Percentiles rank a stretch among this genome's conserved stretches.
phyloP scores from a whole-genome alignment of 2,113 vertebrate genomes.

The Gymnorhina tibicen region DNA sequence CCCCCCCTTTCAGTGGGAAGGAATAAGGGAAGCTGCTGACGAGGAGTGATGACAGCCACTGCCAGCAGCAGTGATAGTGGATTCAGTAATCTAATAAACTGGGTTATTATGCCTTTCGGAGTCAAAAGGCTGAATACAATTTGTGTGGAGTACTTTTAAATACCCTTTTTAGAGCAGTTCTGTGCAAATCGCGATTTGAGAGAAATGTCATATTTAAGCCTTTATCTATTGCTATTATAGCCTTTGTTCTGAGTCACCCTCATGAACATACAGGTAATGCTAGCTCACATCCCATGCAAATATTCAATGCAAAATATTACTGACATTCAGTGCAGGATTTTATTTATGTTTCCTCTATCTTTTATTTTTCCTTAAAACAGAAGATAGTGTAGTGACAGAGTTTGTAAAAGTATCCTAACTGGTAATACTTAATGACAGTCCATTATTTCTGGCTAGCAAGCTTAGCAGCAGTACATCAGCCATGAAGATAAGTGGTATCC shows the following conservation, averaged over 20 bases:
- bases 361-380: neutral
- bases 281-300: neutral
- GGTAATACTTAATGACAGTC: neutral
- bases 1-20: neutral
- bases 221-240: neutral
- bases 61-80: slow-evolving; percentile 33
- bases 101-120: neutral
- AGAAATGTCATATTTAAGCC: neutral
- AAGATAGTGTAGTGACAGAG: neutral
- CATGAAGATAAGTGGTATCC: neutral
- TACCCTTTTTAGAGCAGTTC: neutral
- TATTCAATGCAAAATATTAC: neutral
- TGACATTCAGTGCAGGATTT: neutral
- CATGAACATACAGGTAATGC: neutral
- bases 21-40: slow-evolving; percentile 33
- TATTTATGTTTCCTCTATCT: neutral
- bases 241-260: neutral
- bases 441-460: neutral
- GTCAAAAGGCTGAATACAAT: neutral
- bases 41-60: slow-evolving; percentile 28
- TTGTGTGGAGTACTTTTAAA: neutral
- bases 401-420: neutral
- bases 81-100: neutral
- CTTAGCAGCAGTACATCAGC: neutral
- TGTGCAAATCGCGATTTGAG: accelerated